Conservation (phyloP, 2,797 vertebrate species). For the Vireo griseus region DNA sequence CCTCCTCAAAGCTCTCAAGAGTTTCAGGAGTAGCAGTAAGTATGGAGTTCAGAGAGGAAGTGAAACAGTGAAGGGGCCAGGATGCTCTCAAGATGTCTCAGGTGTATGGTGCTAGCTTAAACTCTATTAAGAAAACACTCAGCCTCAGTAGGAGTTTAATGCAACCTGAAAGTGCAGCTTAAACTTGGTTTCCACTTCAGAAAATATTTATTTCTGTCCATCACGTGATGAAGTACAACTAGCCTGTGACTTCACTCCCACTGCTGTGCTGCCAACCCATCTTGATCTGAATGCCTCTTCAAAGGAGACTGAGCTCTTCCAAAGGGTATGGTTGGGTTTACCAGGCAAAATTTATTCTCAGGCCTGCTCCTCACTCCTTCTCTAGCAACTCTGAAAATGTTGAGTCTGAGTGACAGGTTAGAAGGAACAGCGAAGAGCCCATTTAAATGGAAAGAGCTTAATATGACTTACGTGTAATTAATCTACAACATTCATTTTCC, state of each 20-base stretch:
- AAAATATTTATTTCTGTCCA: neutral
- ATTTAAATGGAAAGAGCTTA: constrained; percentile 44
- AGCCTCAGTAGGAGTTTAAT: neutral
- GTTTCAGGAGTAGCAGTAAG: neutral
- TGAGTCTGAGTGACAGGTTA: constrained; percentile 1
- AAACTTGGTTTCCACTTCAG: neutral
- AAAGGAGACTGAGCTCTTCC: neutral
- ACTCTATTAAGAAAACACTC: neutral
- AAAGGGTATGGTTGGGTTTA: neutral
- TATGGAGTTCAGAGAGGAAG: neutral
- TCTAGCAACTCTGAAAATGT: neutral
- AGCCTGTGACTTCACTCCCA: fast-evolving
- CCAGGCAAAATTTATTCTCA: neutral
- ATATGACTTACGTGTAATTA: constrained; percentile 44
- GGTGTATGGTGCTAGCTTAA: neutral
- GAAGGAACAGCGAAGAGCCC: neutral
- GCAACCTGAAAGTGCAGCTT: neutral
- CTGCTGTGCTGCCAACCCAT: neutral
- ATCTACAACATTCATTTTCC: constrained; percentile 10
- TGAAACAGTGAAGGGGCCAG: neutral
- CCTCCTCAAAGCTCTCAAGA: neutral
- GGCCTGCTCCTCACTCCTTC: neutral
- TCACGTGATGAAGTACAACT: fast-evolving
- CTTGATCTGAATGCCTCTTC: neutral
- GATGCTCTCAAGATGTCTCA: neutral